Percentiles rank a stretch among this genome's conserved stretches.
Evolutionary conservation across 2,888 invertebrate genomes (phyloP).

Genomic region (Didymodactylos carnosus): DNA sequence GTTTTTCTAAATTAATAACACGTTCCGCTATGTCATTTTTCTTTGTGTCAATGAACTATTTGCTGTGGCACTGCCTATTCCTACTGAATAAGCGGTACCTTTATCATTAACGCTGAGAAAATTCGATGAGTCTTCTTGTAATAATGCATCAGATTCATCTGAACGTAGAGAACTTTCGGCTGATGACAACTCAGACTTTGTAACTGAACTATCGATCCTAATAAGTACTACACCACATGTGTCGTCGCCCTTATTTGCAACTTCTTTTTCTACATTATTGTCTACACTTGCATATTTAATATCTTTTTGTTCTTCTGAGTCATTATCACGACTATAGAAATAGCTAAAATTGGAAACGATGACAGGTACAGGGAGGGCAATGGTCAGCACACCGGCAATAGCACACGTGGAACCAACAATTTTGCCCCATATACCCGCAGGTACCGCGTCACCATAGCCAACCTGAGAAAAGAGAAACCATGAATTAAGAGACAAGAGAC

Average conservation of each 20-base stretch:
- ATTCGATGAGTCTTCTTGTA: too few species aligned
- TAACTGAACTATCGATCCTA: not conserved
- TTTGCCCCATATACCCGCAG: constrained; percentile 13
- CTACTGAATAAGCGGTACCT: too few species aligned
- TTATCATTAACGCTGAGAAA: too few species aligned
- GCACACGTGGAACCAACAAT: constrained; percentile 14
- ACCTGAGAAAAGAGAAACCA: not conserved
- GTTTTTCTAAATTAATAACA: too few species aligned
- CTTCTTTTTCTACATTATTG: not conserved
- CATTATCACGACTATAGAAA: constrained; percentile 14
- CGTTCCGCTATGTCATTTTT: too few species aligned
- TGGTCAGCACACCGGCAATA: constrained; percentile 14
- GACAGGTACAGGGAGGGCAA: constrained; percentile 14
- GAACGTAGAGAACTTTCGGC: not conserved
- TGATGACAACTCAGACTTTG: not conserved
- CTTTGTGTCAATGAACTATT: too few species aligned
- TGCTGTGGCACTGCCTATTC: too few species aligned
- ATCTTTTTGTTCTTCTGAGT: constrained; percentile 11
- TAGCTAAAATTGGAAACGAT: constrained; percentile 15
- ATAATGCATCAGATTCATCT: not conserved
- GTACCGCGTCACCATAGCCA: constrained; percentile 13
- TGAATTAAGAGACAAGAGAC: not conserved
- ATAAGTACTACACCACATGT: not conserved
- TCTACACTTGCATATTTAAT: constrained; percentile 1
- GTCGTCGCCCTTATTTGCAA: not conserved